Conservation (phyloP, 2,888 invertebrate genomes). For the Drosophila greeni region DNA sequence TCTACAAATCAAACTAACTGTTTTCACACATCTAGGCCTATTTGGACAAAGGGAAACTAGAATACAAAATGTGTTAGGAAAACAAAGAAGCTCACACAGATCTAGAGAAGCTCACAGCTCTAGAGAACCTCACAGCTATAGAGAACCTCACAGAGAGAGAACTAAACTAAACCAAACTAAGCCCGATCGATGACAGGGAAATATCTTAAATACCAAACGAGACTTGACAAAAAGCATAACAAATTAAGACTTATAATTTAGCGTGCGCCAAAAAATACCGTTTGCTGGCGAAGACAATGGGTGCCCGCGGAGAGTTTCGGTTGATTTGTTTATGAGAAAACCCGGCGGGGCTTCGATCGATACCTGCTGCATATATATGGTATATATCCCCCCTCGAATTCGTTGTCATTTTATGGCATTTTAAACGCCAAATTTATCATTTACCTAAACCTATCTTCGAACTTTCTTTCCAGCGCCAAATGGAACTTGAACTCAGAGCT, state of each 20-base stretch:
- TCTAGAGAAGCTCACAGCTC: background rate
- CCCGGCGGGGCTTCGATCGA: conserved; percentile 40
- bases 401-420: conserved; percentile 51
- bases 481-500: conserved; percentile 34
- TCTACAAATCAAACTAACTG: conserved; percentile 55
- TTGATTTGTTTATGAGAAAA: conserved; percentile 58
- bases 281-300: conserved; percentile 57
- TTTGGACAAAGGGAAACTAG: conserved; percentile 27
- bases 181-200: conserved; percentile 34
- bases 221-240: conserved; percentile 55
- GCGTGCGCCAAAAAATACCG: conserved; percentile 74
- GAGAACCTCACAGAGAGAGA: conserved; percentile 9
- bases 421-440: conserved; percentile 61
- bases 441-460: conserved; percentile 33
- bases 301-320: conserved; percentile 20
- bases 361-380: conserved; percentile 21
- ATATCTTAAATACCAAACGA: conserved; percentile 34
- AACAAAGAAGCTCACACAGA: conserved; percentile 13
- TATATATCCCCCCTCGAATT: conserved; percentile 34
- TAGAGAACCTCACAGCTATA: background rate
- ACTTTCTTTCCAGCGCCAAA: conserved; percentile 55
- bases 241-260: conserved; percentile 65
- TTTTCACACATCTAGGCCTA: conserved; percentile 66
- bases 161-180: conserved; percentile 7
- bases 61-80: conserved; percentile 12